These are phyloP conservation scores for Tachypleus tridentatus DNA, from an alignment of 1,140 invertebrate genomes.

Conservation along the genomic window DNA sequence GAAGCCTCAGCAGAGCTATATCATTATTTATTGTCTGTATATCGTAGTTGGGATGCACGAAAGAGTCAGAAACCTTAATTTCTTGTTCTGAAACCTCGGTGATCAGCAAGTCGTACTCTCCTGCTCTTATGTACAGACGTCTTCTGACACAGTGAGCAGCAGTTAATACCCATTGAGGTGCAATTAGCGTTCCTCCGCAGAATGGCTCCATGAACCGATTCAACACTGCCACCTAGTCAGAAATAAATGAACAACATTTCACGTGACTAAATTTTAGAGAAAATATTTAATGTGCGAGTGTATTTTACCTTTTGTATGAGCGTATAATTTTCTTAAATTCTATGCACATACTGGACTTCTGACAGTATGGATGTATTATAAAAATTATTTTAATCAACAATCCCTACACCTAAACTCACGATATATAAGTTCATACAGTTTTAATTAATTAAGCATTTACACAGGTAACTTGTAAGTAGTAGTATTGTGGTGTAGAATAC, in stretches of 20 bases:
- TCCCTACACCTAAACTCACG: no score
- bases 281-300: no score
- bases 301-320: no score
- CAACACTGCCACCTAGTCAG: slow-evolving; percentile 28
- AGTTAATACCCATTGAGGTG: slow-evolving; percentile 75
- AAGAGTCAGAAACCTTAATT: slow-evolving; percentile 54
- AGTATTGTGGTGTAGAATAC: no score
- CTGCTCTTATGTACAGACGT: slow-evolving; percentile 62
- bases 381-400: no score
- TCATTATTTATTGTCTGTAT: slow-evolving; percentile 82
- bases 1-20: slow-evolving; percentile 57
- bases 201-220: slow-evolving; percentile 63
- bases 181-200: slow-evolving; percentile 78
- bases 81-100: slow-evolving; percentile 57
- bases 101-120: slow-evolving; percentile 61
- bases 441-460: no score
- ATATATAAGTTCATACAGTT: no score
- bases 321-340: no score
- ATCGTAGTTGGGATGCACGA: slow-evolving; percentile 72
- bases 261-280: no score
- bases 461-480: no score
- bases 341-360: no score
- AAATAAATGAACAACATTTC: not conserved
- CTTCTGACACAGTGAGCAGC: slow-evolving; percentile 78
- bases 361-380: no score